Evolutionary conservation across 2,113 vertebrate species (phyloP), one percentile per base, ranked within the genome.

Genomic region (Brachionichthys hirsutus): DNA sequence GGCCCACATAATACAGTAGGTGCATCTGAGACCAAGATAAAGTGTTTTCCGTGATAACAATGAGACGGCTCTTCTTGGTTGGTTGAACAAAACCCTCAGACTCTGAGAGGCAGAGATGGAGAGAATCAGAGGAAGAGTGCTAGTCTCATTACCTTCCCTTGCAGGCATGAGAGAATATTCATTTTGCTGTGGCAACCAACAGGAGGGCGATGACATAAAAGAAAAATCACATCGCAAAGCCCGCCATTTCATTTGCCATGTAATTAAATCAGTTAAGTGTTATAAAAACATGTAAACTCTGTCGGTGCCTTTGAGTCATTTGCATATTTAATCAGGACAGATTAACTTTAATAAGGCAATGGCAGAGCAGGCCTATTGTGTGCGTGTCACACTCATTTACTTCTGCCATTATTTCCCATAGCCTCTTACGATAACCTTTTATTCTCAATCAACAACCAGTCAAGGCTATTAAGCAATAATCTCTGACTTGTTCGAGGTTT

Each of bases 281-380:
- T 86, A 78, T 78, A 85, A 88, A 89, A 90, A 87, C 87, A 89
- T 87, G 85, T 88, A 87, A 90, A 91, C 88, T 88, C 81, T 60
- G 55, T 84, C 83, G 83, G 83, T 86, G 82, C 89, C 75, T 90
- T 81, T 70, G 77, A 88, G 41, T 67, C 69, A 90, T 91, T 89
- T 90, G 88, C 90, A 91, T 91, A 88, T 89, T 90, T 90, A 91
- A 91, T 90, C 80, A 89, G 77, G 73, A 70, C 74, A 83, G 85
- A 90, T 88, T 89, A 89, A 88, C 89, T 86, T 75, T 85, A 86
- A 88, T 89, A 85, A 83, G 78, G 80, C 87, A 83, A 84, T 84
- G 81, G 84, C 80, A 80, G 85, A 83, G 61, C 61, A 58, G 70
- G 76, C 81, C 82, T 76, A 80, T 88, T 87, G 87, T 84, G 74